These are phyloP conservation scores for Laothoe populi DNA, from an alignment of 2,888 invertebrate species.

Conservation along the genomic window DNA sequence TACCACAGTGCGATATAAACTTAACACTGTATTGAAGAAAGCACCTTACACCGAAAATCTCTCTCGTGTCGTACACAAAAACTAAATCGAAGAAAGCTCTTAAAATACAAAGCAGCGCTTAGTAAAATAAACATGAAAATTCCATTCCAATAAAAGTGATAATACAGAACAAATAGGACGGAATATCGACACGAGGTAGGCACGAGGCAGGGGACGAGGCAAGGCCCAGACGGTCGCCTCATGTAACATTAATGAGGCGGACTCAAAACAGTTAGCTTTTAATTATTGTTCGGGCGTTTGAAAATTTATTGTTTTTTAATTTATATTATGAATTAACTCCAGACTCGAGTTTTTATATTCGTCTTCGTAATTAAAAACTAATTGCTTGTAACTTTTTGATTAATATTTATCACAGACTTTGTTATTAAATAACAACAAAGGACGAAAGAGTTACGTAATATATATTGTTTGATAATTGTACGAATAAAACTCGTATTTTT, in stretches of 20 bases:
- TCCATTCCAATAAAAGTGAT: slow-evolving; percentile 12
- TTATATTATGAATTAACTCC: background rate
- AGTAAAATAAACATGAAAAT: background rate
- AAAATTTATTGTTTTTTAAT: background rate
- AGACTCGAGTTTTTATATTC: background rate
- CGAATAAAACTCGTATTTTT: too few species aligned
- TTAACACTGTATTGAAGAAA: background rate
- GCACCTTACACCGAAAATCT: too few species aligned
- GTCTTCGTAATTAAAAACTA: background rate
- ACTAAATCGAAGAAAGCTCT: background rate
- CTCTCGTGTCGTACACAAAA: background rate
- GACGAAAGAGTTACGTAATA: background rate
- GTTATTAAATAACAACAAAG: background rate
- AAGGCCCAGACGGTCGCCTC: background rate
- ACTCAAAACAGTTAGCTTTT: slow-evolving; percentile 1
- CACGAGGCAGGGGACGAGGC: background rate
- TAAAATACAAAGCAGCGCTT: background rate
- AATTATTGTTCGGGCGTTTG: slow-evolving; percentile 9
- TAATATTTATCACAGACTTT: background rate
- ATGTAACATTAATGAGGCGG: slow-evolving; percentile 3
- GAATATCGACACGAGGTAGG: background rate
- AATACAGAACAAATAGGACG: background rate
- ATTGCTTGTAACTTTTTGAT: background rate
- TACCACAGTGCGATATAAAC: too few species aligned
- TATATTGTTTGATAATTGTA: too few species aligned